Base-by-base conservation (phyloP, 2,888 invertebrate species). In the Nymphalis c-album region DNA sequence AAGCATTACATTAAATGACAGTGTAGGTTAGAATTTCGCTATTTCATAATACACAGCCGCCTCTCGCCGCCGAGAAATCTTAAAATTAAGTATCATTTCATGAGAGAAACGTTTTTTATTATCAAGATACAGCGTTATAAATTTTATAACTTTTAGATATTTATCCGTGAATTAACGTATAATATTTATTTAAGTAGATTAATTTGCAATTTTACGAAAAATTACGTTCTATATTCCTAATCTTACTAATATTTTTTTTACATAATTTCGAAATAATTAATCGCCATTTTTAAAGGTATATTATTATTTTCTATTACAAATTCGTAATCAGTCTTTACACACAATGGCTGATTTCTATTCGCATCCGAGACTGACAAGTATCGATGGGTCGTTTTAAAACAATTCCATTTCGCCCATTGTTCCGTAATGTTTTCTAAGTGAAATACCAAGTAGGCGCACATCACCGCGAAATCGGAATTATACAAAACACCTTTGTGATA, bases 391-490 rank as follows among this genome's bases (percentile, higher is more conserved):
- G 79, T 86, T 82, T 78, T 81, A 82, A 83, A 85, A 86, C 81
- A 83, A 85, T 85, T 82, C 80, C 79, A 77, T 80, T 79, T 76
- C 71, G 75, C 76, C 77, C 76, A 85, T 88, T 87, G 86, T 87
- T 74, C 82, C 74, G 68, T 61, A 73, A 71, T 74, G 85, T 89
- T 90, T 90, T 90, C 89, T 85, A 87, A 86, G 81, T 82, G 82
- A 80, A 84, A 84, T 80, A 81, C 78, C 77, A 77, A 77, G 77
- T 77, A 71, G 70, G 63, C 64, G 78, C 72, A 76, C 74, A 83
- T 83, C 80, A 77, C 78, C 85, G 81, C 81, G 82, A 86, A 88
- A 87, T 87, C 77, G 76, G 72, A 80, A 86, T 87, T 85, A 80
- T 77, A 80, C 81, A 82, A 80, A 81, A 82, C 79, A 76, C 76